These are phyloP conservation scores for Calyptommatus sinebrachiatus DNA, from an alignment of 2,113 vertebrate genomes.

Conservation along the genomic window DNA sequence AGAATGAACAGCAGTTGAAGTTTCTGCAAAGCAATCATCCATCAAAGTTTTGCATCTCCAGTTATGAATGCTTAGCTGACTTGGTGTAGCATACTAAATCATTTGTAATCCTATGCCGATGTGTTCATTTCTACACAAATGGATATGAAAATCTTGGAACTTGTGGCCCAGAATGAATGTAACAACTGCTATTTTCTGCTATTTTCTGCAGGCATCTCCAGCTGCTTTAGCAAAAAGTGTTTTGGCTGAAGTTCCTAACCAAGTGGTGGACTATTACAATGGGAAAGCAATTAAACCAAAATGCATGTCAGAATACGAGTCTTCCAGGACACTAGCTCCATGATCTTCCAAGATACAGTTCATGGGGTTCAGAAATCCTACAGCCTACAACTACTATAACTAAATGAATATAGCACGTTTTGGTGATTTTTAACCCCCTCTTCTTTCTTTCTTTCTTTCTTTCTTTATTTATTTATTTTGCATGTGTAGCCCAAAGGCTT, in stretches of 20 bases:
- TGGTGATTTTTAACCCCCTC: slow-evolving; percentile 77
- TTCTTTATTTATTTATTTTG: slow-evolving; percentile 72
- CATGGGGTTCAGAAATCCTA: slow-evolving; percentile 64
- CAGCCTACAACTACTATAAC: slow-evolving; percentile 66
- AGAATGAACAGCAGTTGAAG: background rate
- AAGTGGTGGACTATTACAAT: slow-evolving; percentile 99
- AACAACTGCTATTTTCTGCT: slow-evolving; percentile 58
- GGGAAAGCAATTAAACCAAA: slow-evolving; percentile 96
- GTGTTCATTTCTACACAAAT: background rate
- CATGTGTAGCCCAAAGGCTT: slow-evolving; percentile 82
- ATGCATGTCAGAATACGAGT: slow-evolving; percentile 87
- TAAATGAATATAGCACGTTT: slow-evolving; percentile 79
- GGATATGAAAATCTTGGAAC: background rate
- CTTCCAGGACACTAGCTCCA: slow-evolving; percentile 90
- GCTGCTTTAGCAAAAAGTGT: slow-evolving; percentile 95
- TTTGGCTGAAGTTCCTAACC: slow-evolving; percentile 95
- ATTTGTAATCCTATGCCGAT: background rate
- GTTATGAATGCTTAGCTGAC: background rate
- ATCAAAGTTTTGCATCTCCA: background rate
- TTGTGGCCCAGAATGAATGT: slow-evolving; percentile 23
- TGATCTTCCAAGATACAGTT: slow-evolving; percentile 71
- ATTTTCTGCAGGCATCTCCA: slow-evolving; percentile 86
- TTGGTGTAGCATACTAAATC: background rate
- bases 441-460: too few species aligned
- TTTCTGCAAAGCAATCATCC: background rate